Conservation (phyloP, 2,888 invertebrate species). For the Amiota mariae region DNA sequence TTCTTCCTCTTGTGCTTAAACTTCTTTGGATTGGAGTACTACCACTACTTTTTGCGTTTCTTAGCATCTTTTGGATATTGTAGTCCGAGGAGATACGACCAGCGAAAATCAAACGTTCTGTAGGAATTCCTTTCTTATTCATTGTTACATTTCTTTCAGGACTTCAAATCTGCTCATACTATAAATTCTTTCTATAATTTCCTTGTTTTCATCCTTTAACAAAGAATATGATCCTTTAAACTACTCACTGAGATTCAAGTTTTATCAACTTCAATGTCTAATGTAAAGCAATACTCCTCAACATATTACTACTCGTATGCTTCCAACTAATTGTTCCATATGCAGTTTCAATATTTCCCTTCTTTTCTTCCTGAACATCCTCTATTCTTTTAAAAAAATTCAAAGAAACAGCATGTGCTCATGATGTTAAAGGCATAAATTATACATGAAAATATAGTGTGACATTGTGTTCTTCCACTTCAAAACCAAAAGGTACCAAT, state of each 20-base stretch:
- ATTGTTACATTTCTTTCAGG: too few relatives aligned
- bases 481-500: not conserved
- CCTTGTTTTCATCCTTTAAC: too few relatives aligned
- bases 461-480: too few relatives aligned
- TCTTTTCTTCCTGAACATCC: not conserved
- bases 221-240: too few relatives aligned
- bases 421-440: constrained; percentile 56
- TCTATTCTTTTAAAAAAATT: not conserved
- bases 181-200: too few relatives aligned
- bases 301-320: too few relatives aligned
- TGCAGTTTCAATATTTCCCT: not conserved
- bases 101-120: constrained; percentile 92
- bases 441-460: constrained; percentile 39
- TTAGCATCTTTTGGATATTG: constrained; percentile 98
- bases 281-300: too few relatives aligned
- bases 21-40: constrained; percentile 99
- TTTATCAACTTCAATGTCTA: too few relatives aligned
- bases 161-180: too few relatives aligned
- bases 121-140: constrained; percentile 91
- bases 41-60: constrained; percentile 99
- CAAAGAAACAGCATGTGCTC: constrained; percentile 52
- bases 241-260: too few relatives aligned
- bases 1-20: constrained; percentile 99
- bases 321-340: too few relatives aligned
- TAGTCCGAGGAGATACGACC: constrained; percentile 94